phyloP scores from a whole-genome alignment of 2,113 vertebrate species.

The Daphoenositta chrysoptera region DNA sequence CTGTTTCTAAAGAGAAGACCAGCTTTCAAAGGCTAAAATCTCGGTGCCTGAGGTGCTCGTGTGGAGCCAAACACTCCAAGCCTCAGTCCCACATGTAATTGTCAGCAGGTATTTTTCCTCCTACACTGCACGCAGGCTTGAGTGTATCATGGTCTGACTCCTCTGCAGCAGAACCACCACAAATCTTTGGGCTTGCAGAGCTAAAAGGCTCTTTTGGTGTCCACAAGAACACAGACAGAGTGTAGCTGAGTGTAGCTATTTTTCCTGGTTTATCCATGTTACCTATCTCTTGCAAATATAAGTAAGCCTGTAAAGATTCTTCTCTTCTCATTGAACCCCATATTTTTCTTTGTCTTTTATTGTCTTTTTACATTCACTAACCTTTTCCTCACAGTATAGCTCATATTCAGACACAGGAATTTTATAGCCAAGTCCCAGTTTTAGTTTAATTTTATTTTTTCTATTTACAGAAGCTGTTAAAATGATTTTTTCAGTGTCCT shows the following conservation, averaged over 20 bases:
- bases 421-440: not conserved
- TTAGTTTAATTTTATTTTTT: not conserved
- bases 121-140: not conserved
- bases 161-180: not conserved
- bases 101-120: not conserved
- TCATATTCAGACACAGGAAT: not conserved
- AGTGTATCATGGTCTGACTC: not conserved
- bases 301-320: not conserved
- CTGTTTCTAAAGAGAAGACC: not conserved
- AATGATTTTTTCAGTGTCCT: not conserved
- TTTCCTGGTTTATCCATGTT: not conserved
- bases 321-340: not conserved
- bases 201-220: not conserved
- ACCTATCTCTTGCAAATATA: not conserved
- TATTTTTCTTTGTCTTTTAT: not conserved
- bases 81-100: not conserved
- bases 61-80: not conserved
- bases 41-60: not conserved
- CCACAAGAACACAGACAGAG: not conserved
- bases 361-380: not conserved
- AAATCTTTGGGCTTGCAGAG: not conserved
- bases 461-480: not conserved
- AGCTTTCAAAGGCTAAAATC: not conserved
- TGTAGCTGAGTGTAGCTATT: too few species aligned
- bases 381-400: not conserved